Evolutionary conservation across 2,113 vertebrate species (phyloP).

Genomic region (Protomyctophum bolini): DNA sequence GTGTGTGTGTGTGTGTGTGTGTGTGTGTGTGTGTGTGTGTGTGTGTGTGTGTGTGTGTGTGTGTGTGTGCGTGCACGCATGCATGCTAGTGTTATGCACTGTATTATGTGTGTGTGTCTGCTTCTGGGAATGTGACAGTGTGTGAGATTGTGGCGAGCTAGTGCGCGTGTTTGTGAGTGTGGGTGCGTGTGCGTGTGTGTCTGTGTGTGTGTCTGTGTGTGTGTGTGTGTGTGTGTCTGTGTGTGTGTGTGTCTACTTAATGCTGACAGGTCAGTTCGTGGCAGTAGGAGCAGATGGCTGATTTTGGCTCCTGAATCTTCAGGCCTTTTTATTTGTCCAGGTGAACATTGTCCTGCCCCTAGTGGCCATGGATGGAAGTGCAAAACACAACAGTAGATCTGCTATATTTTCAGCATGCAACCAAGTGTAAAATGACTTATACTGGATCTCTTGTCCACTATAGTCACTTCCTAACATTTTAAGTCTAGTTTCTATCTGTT

Average conservation of each 20-base stretch:
- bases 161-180: no score
- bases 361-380: no score
- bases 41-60: slow-evolving; percentile 11
- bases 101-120: slow-evolving; percentile 1
- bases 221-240: slow-evolving; percentile 10
- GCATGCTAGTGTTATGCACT: no score
- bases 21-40: slow-evolving; percentile 16
- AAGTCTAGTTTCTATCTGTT: no score
- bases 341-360: slow-evolving; percentile 22
- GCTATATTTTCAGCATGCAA: no score
- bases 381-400: neutral
- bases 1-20: slow-evolving; percentile 17
- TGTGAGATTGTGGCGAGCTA: slow-evolving; percentile 7
- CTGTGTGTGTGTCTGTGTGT: slow-evolving; percentile 12
- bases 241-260: slow-evolving; percentile 25
- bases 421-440: no score
- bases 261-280: slow-evolving; percentile 66
- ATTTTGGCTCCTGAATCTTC: slow-evolving; percentile 55
- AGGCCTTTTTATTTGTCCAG: slow-evolving; percentile 48
- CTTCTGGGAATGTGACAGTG: neutral
- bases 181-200: slow-evolving; percentile 12
- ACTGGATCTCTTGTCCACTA: no score
- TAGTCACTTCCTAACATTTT: no score
- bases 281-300: slow-evolving; percentile 64
- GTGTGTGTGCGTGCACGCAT: neutral